Evolutionary conservation across 2,888 invertebrate genomes (phyloP).

Genomic region (Agapostemon virescens): DNA sequence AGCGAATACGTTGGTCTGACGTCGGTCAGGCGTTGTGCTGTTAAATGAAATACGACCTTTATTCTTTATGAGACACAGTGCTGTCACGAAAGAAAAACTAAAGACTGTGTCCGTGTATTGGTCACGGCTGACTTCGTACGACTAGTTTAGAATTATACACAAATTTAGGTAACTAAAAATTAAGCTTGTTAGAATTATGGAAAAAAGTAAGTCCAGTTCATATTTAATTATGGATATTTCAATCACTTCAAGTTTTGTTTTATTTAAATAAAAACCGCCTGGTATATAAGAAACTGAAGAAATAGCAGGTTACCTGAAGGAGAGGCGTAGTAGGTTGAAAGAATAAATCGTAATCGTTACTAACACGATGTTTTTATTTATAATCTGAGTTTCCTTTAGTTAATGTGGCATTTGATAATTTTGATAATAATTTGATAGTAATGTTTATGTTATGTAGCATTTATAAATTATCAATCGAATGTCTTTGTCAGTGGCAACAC

Average conservation of each 20-base stretch:
- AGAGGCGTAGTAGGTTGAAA: too few relatives aligned
- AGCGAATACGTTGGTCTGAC: background rate
- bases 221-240: background rate
- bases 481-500: background rate
- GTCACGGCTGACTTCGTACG: background rate
- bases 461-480: background rate
- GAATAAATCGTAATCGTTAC: too few relatives aligned
- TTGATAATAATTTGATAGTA: too few relatives aligned
- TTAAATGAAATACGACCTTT: background rate
- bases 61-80: background rate
- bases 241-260: too few relatives aligned
- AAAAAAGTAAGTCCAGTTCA: background rate
- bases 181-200: background rate
- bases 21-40: too few relatives aligned
- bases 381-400: too few relatives aligned
- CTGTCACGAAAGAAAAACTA: background rate
- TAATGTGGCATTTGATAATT: too few relatives aligned
- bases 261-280: background rate
- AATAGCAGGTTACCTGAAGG: background rate
- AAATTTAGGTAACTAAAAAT: background rate
- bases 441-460: too few relatives aligned
- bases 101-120: background rate
- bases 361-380: too few relatives aligned
- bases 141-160: background rate
- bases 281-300: background rate